phyloP scores from a whole-genome alignment of 2,888 invertebrate species.

The Cataglyphis albicans region DNA sequence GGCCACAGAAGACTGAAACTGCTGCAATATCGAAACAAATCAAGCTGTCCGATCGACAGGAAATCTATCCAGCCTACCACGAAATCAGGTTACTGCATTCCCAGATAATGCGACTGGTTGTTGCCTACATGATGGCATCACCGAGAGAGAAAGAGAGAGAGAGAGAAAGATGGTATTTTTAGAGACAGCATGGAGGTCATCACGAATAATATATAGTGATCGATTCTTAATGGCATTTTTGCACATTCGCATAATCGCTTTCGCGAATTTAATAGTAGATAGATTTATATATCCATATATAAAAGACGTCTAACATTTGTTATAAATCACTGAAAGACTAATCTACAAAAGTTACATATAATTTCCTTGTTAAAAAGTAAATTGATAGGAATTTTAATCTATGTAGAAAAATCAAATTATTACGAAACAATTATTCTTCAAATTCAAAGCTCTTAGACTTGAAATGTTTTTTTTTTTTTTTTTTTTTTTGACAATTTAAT shows the following conservation, averaged over 20 bases:
- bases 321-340: not conserved
- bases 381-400: not conserved
- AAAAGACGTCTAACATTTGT: not conserved
- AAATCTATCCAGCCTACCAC: not conserved
- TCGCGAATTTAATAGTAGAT: not conserved
- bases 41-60: not conserved
- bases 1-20: not conserved
- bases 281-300: not conserved
- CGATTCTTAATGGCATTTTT: constrained; percentile 1
- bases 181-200: constrained; percentile 7
- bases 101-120: not conserved
- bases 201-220: constrained; percentile 9
- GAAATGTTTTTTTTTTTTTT: too few species aligned
- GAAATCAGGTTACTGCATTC: constrained; percentile 5
- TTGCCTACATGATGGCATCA: not conserved
- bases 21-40: not conserved
- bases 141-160: not conserved
- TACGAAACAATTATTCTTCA: not conserved
- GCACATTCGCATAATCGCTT: not conserved
- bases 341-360: not conserved
- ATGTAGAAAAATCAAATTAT: not conserved
- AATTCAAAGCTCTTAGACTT: not conserved
- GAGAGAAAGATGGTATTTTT: constrained; percentile 4
- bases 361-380: not conserved
- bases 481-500: not conserved